phyloP scores from a whole-genome alignment of 2,797 vertebrate genomes.

The Amblyopsis hoosieri region DNA sequence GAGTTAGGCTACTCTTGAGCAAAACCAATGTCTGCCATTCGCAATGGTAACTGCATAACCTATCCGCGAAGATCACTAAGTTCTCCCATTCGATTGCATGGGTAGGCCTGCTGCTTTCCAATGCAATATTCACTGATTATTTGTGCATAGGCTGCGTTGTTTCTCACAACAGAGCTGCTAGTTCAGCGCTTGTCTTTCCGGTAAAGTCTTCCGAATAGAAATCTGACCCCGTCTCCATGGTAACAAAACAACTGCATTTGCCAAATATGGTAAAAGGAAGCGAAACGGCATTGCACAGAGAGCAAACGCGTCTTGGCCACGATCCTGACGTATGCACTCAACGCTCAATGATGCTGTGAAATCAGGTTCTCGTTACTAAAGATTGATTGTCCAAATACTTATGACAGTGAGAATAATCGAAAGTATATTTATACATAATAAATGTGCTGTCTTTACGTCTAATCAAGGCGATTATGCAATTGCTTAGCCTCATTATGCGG shows the following conservation, averaged over 20 bases:
- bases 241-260: conserved; percentile 71
- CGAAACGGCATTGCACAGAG: conserved; percentile 43
- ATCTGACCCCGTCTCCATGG: conserved; percentile 68
- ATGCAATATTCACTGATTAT: neutral
- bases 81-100: too few relatives aligned
- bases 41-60: too few relatives aligned
- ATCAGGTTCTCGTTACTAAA: conserved; percentile 74
- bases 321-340: conserved; percentile 66
- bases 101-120: neutral
- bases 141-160: conserved; percentile 12
- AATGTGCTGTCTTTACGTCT: conserved; percentile 50
- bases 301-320: conserved; percentile 28
- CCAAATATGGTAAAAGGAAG: conserved; percentile 85
- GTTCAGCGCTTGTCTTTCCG: conserved; percentile 41
- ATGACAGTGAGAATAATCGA: conserved; percentile 49
- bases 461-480: conserved; percentile 27
- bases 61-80: too few relatives aligned
- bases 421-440: conserved; percentile 64
- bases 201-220: conserved; percentile 51
- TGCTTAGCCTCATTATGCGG: too few relatives aligned
- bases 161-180: neutral
- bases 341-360: conserved; percentile 65
- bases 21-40: too few relatives aligned
- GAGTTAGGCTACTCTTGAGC: too few relatives aligned
- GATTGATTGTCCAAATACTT: conserved; percentile 40